A percentile compares a stretch with the other conserved stretches of the same genome.
These are phyloP conservation scores for Ypsolopha sequella DNA, from an alignment of 2,888 invertebrate genomes.

Conservation along the genomic window DNA sequence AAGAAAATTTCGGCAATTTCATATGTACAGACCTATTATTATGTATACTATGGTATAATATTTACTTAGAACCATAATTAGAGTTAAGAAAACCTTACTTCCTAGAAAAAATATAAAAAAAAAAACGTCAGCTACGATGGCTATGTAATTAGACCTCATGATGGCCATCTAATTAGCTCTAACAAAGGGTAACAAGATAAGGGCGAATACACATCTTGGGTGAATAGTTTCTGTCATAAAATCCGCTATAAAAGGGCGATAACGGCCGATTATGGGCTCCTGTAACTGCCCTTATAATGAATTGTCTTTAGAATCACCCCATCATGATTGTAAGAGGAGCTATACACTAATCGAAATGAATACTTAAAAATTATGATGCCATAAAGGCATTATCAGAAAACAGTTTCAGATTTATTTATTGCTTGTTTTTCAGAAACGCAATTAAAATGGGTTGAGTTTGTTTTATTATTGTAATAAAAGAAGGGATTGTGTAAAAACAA, in stretches of 20 bases:
- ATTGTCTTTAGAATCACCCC: constrained; percentile 65
- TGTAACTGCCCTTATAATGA: constrained; percentile 67
- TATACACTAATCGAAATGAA: constrained; percentile 28
- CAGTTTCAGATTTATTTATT: too few relatives aligned
- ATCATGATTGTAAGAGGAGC: constrained; percentile 43
- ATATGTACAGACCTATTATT: too few relatives aligned
- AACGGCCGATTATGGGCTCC: constrained; percentile 61
- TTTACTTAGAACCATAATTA: too few relatives aligned
- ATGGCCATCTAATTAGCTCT: constrained; percentile 36
- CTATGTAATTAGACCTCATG: neutral
- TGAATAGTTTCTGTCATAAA: constrained; percentile 69
- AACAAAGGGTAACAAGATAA: constrained; percentile 49
- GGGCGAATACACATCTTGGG: constrained; percentile 53
- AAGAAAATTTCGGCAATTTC: too few relatives aligned
- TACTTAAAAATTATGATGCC: constrained; percentile 6
- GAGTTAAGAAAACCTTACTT: too few relatives aligned
- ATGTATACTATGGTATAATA: too few relatives aligned
- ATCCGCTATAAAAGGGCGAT: constrained; percentile 70
- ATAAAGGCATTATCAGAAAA: constrained; percentile 2
- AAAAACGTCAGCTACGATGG: too few relatives aligned
- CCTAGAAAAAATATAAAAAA: neutral
- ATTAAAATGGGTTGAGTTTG: constrained; percentile 43
- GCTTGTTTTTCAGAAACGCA: constrained; percentile 16
- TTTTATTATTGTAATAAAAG: too few relatives aligned
- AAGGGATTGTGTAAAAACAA: too few relatives aligned